Percentiles rank a stretch among this genome's conserved stretches.
Evolutionary conservation across 1,140 invertebrate genomes (phyloP).

Genomic region (Drosophila navojoa): DNA sequence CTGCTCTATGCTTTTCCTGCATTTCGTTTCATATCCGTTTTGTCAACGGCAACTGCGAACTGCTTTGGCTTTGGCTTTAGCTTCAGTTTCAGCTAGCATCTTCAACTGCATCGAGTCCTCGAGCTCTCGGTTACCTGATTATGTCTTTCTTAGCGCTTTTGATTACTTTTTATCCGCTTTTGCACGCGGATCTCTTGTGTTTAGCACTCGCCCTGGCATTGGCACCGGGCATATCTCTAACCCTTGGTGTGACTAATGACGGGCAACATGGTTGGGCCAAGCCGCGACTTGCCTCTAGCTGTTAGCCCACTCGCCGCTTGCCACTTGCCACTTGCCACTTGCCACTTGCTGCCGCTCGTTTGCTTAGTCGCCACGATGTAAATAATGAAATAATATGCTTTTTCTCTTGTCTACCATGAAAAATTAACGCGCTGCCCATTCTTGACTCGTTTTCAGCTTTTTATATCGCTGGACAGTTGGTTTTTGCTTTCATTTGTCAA

Average conservation of each 20-base stretch:
- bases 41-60: constrained; percentile 62
- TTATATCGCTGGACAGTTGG: constrained; percentile 63
- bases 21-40: constrained; percentile 77
- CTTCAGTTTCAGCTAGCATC: constrained; percentile 26
- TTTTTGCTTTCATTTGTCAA: constrained; percentile 79
- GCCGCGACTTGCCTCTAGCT: constrained; percentile 8
- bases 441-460: constrained; percentile 67
- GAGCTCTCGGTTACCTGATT: constrained; percentile 71
- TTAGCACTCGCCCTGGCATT: constrained; percentile 8
- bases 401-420: constrained; percentile 75
- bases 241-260: constrained; percentile 75
- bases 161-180: constrained; percentile 79
- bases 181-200: constrained; percentile 56
- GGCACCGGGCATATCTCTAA: constrained; percentile 46
- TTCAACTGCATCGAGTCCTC: constrained; percentile 18
- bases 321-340: neutral
- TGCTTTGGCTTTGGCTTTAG: constrained; percentile 18
- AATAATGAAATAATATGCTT: constrained; percentile 82
- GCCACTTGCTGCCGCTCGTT: constrained; percentile 28
- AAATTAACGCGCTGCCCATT: constrained; percentile 76
- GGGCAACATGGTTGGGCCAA: constrained; percentile 50
- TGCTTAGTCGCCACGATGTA: constrained; percentile 69
- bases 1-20: constrained; percentile 66
- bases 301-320: constrained; percentile 11
- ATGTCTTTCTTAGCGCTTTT: constrained; percentile 82